phyloP scores from a whole-genome alignment of 2,113 vertebrate species.

The Podarcis raffonei region DNA sequence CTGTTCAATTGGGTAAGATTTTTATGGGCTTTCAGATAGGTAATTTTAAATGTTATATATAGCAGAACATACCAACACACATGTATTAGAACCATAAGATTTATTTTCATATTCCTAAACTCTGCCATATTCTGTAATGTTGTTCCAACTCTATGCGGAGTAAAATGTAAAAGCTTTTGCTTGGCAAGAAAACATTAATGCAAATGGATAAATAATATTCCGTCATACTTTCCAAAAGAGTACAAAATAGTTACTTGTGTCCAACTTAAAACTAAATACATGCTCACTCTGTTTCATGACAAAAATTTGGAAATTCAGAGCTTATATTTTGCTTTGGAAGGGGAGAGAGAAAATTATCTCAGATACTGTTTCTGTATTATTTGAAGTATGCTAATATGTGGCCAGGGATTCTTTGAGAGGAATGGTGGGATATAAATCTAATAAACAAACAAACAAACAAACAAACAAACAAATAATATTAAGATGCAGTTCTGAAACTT shows the following conservation, averaged over 20 bases:
- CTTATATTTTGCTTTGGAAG: constrained; percentile 37
- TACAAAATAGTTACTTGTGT: constrained; percentile 49
- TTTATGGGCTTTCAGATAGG: neutral
- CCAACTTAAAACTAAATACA: constrained; percentile 47
- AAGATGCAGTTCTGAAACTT: neutral
- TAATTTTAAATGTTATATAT: neutral
- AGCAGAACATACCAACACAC: neutral
- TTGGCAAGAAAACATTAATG: constrained; percentile 70
- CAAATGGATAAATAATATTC: constrained; percentile 72
- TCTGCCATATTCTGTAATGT: neutral
- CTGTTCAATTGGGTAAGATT: neutral
- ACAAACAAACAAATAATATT: neutral
- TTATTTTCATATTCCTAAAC: constrained; percentile 38
- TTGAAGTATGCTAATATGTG: neutral
- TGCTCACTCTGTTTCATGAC: constrained; percentile 41
- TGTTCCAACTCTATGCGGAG: constrained; percentile 38
- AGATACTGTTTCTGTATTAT: neutral
- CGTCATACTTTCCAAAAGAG: constrained; percentile 69
- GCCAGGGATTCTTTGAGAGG: no score
- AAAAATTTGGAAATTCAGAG: constrained; percentile 53
- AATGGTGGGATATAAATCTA: no score
- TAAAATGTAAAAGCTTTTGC: constrained; percentile 36
- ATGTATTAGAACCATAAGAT: constrained; percentile 1
- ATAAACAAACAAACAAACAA: no score
- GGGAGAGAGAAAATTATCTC: neutral